Conservation (phyloP, 37 sponge, comb jelly and placozoan genomes). For the Chondrosia reniformis region DNA sequence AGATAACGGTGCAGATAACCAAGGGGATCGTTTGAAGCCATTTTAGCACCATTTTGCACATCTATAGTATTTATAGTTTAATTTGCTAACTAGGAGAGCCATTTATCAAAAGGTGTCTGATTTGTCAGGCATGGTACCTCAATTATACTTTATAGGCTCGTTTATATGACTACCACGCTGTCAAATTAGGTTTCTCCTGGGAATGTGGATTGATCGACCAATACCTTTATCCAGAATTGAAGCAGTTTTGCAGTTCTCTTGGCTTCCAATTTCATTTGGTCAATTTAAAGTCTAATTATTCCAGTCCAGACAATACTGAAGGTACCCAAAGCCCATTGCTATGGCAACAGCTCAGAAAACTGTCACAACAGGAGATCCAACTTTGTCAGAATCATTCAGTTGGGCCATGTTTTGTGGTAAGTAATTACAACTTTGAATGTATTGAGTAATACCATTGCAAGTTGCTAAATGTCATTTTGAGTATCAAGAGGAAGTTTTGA, state of each 20-base stretch:
- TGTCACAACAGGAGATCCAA: conserved; percentile 45
- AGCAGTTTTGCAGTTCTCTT: conserved; percentile 38
- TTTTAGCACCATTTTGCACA: no score
- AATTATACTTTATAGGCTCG: not conserved
- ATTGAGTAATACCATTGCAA: no score
- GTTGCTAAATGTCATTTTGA: no score
- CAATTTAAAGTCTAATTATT: conserved; percentile 34
- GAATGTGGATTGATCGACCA: conserved; percentile 35
- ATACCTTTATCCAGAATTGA: conserved; percentile 43
- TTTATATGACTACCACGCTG: not conserved
- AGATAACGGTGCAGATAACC: no score
- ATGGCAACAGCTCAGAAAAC: not conserved
- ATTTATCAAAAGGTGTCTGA: no score
- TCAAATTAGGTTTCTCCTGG: conserved; percentile 25
- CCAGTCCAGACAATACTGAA: conserved; percentile 22
- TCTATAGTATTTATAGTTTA: not conserved
- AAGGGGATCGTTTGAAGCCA: no score
- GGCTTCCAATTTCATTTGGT: conserved; percentile 72
- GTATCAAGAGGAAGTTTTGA: no score
- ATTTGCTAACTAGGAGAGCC: no score
- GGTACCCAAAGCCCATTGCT: no score
- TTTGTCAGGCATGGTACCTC: no score
- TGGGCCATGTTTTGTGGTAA: conserved; percentile 77
- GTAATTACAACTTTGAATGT: not conserved
- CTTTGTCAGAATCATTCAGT: conserved; percentile 59